Conservation (phyloP, 2,113 vertebrate genomes). For the Pollachius pollachius region DNA sequence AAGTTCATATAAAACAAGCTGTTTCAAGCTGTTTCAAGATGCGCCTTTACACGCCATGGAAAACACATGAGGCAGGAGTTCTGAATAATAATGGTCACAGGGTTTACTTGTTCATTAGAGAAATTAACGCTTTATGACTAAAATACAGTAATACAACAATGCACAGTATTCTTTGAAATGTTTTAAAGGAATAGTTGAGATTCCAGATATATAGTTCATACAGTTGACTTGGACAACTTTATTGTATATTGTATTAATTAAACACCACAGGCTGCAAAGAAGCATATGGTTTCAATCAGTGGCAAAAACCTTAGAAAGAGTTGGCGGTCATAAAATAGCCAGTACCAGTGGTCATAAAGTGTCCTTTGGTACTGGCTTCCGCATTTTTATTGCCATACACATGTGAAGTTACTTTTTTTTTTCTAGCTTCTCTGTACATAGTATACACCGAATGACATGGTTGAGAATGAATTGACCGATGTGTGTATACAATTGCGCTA, state of each 20-base stretch:
- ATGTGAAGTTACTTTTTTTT: conserved; percentile 34
- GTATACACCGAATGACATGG: too few species aligned
- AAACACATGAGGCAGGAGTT: conserved; percentile 7
- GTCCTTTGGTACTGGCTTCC: conserved; percentile 43
- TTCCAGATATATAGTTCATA: conserved; percentile 1
- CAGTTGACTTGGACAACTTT: conserved; percentile 15
- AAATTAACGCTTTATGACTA: conserved; percentile 8
- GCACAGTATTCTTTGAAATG: background rate
- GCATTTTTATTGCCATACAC: conserved; percentile 40
- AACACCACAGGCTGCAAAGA: conserved; percentile 24
- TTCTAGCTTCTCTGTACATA: too few species aligned
- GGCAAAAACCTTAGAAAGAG: conserved; percentile 50
- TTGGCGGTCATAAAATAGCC: conserved; percentile 21
- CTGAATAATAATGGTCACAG: background rate
- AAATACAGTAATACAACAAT: background rate
- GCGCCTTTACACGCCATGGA: conserved; percentile 13
- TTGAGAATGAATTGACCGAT: conserved; percentile 4
- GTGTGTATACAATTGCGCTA: conserved; percentile 5
- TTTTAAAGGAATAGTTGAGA: conserved; percentile 21
- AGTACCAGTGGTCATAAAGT: conserved; percentile 56
- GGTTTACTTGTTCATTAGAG: too few species aligned
- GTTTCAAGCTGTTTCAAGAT: conserved; percentile 9
- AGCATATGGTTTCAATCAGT: conserved; percentile 60
- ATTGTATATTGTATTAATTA: conserved; percentile 34
- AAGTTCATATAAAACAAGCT: conserved; percentile 26